These are phyloP conservation scores for Trochalopteron elliotii DNA, from an alignment of 2,113 vertebrate species.

Conservation along the genomic window DNA sequence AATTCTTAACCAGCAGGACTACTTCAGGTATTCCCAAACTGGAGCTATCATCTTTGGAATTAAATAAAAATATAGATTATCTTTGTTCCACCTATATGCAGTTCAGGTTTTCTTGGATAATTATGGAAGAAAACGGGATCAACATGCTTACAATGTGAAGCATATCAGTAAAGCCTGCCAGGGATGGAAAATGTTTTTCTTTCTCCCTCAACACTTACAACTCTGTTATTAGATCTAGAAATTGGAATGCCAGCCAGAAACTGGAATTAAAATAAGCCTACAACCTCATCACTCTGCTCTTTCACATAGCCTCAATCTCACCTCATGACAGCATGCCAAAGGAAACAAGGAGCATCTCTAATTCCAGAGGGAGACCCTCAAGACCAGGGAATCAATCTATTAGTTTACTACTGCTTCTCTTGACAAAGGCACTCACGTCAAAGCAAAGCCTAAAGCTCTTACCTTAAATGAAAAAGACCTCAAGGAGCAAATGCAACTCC, in stretches of 20 bases:
- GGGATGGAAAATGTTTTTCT: not conserved
- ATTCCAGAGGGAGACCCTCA: not conserved
- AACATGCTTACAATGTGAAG: not conserved
- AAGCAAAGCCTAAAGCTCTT: not conserved
- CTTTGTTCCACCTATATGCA: not conserved
- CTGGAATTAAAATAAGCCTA: slow-evolving; percentile 4
- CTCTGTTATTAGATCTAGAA: slow-evolving; percentile 1
- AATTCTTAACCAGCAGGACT: not conserved
- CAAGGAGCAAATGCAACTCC: not conserved
- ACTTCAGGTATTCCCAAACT: not conserved
- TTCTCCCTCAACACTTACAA: not conserved
- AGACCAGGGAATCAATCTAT: not conserved
- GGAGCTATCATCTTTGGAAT: not conserved
- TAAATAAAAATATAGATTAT: not conserved
- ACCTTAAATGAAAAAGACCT: not conserved
- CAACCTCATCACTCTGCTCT: not conserved
- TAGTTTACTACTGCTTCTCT: not conserved
- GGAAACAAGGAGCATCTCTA: not conserved
- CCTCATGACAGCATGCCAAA: not conserved
- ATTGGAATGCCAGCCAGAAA: slow-evolving; percentile 21
- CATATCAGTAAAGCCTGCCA: not conserved
- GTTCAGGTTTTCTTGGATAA: not conserved
- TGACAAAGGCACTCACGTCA: not conserved
- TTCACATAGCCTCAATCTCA: not conserved
- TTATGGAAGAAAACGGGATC: not conserved